Evolutionary conservation across 2,797 vertebrate genomes (phyloP).

Genomic region (Rhodeus uyekii): DNA sequence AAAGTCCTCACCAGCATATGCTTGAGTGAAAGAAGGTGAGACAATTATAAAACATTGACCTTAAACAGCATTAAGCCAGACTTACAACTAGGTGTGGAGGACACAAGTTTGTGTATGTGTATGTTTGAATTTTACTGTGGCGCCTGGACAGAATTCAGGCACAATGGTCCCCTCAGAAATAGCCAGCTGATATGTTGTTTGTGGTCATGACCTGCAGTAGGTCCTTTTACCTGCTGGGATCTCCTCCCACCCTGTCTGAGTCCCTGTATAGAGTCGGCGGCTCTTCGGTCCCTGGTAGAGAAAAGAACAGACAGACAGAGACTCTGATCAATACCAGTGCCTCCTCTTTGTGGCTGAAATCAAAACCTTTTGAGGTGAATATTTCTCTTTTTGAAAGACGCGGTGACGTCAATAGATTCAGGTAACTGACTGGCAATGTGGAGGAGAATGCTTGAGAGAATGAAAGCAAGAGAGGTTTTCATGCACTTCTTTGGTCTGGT

Average conservation of each 20-base stretch:
- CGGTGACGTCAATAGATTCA: constrained; percentile 38
- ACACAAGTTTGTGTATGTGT: neutral
- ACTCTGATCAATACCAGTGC: constrained; percentile 38
- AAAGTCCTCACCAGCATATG: neutral
- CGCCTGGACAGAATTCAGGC: constrained; percentile 12
- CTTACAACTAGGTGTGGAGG: neutral
- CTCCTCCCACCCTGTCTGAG: constrained; percentile 37
- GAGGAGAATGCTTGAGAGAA: constrained; percentile 27
- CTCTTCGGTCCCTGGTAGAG: constrained; percentile 29
- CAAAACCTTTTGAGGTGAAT: constrained; percentile 45
- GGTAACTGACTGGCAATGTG: constrained; percentile 27
- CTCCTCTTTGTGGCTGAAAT: constrained; percentile 49
- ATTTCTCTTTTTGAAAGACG: constrained; percentile 34
- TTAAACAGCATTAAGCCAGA: neutral
- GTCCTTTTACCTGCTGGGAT: constrained; percentile 44
- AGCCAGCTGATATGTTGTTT: constrained; percentile 35
- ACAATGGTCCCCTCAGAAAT: constrained; percentile 40
- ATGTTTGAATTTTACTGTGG: neutral
- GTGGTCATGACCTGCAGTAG: constrained; percentile 35
- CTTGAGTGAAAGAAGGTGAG: neutral
- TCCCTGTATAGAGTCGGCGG: constrained; percentile 20
- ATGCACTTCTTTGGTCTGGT: constrained; percentile 5
- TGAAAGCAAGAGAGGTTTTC: constrained; percentile 8
- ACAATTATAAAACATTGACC: neutral
- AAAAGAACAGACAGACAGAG: constrained; percentile 41